phyloP scores from a whole-genome alignment of 2,888 invertebrate genomes.

The Dusona sp. region DNA sequence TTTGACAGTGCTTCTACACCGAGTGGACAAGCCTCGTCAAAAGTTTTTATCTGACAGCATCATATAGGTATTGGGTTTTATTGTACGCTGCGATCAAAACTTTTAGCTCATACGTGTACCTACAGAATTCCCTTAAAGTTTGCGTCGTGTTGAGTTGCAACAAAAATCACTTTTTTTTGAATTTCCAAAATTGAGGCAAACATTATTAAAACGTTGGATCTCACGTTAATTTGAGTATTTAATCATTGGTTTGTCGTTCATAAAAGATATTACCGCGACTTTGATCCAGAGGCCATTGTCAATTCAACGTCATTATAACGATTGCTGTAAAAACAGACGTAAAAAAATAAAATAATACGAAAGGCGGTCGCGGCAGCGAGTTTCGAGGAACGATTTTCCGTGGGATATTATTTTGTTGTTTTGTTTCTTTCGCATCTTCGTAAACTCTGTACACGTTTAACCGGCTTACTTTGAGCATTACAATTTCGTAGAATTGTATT shows the following conservation, averaged over 20 bases:
- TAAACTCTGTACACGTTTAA: conserved; percentile 65
- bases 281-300: background rate
- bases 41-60: no score
- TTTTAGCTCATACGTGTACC: no score
- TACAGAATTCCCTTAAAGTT: no score
- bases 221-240: conserved; percentile 5
- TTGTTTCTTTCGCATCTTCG: conserved; percentile 32
- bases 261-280: conserved; percentile 30
- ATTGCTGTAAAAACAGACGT: background rate
- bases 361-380: conserved; percentile 71
- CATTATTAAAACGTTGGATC: background rate
- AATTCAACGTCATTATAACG: background rate
- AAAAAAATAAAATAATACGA: conserved; percentile 68
- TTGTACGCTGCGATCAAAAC: no score
- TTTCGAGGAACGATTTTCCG: conserved; percentile 67
- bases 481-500: conserved; percentile 52
- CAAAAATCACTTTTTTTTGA: background rate
- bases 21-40: no score
- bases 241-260: conserved; percentile 30
- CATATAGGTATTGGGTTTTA: no score
- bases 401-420: conserved; percentile 53
- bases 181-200: background rate
- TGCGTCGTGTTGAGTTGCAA: background rate
- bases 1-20: no score
- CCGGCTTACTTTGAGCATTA: conserved; percentile 66